Percentiles rank a stretch among this genome's conserved stretches.
These are phyloP conservation scores for Phoenicopterus ruber DNA, from an alignment of 2,113 vertebrate species.

Conservation along the genomic window DNA sequence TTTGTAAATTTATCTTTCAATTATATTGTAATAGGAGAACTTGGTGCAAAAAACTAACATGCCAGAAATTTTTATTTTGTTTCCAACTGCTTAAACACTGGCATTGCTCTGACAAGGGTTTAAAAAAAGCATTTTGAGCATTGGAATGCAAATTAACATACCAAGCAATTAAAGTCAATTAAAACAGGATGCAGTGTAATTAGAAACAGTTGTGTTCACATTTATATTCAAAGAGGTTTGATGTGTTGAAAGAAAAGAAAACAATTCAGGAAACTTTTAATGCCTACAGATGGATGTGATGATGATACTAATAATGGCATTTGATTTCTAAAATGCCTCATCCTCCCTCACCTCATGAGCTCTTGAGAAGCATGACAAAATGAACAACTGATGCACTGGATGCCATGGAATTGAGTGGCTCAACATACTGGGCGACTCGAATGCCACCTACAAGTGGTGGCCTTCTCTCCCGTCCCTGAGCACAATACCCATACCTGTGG, in stretches of 20 bases:
- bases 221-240: constrained; percentile 70
- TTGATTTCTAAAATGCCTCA: neutral
- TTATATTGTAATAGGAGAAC: neutral
- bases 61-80: constrained; percentile 31
- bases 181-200: constrained; percentile 76
- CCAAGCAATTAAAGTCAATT: constrained; percentile 78
- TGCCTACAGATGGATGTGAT: constrained; percentile 46
- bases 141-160: constrained; percentile 75
- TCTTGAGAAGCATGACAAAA: neutral
- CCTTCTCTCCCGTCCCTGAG: neutral
- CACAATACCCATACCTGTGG: neutral
- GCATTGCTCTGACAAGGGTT: constrained; percentile 53
- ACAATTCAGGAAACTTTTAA: constrained; percentile 61
- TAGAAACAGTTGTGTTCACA: constrained; percentile 73
- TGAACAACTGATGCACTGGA: neutral
- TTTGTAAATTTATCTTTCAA: neutral
- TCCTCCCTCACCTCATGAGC: neutral
- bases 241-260: constrained; percentile 61
- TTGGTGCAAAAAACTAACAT: neutral
- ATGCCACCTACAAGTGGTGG: neutral
- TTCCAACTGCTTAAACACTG: constrained; percentile 47
- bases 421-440: neutral
- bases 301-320: constrained; percentile 13
- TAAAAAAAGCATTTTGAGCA: constrained; percentile 67
- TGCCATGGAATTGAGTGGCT: neutral